Evolutionary conservation across 2,888 invertebrate genomes (phyloP).

Genomic region (Acanthosepion pharaonis): DNA sequence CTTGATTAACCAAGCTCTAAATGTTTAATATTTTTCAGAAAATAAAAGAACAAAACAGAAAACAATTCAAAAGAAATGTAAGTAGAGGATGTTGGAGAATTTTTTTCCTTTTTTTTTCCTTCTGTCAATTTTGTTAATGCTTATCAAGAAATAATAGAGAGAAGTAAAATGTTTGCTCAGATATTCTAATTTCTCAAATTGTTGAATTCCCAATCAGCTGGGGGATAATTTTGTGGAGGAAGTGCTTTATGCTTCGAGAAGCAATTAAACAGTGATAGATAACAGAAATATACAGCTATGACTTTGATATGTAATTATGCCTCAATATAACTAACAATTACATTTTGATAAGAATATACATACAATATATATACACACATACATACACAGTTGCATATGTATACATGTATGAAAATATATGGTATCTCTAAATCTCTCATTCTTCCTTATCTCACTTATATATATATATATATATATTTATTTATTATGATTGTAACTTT

Average conservation of each 20-base stretch:
- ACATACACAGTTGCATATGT: too few relatives aligned
- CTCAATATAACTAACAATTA: background rate
- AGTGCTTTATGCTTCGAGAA: background rate
- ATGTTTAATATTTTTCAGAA: background rate
- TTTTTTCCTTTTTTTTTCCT: background rate
- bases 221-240: background rate
- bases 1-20: too few relatives aligned
- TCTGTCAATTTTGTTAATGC: background rate
- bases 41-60: background rate
- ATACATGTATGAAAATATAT: too few relatives aligned
- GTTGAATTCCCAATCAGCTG: background rate
- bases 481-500: too few relatives aligned
- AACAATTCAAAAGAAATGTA: background rate
- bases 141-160: background rate
- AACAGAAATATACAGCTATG: background rate
- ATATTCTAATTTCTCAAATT: slow-evolving; percentile 9
- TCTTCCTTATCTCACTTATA: too few relatives aligned
- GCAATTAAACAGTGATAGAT: background rate
- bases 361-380: too few relatives aligned
- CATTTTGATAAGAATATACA: background rate
- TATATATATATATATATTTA: too few relatives aligned
- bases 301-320: background rate
- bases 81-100: too few relatives aligned
- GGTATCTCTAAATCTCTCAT: too few relatives aligned
- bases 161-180: background rate